Percentiles rank a stretch among this genome's conserved stretches.
These are phyloP conservation scores for Neotragus pygmaeus DNA, from an alignment of 2,113 vertebrate genomes.

Conservation along the genomic window DNA sequence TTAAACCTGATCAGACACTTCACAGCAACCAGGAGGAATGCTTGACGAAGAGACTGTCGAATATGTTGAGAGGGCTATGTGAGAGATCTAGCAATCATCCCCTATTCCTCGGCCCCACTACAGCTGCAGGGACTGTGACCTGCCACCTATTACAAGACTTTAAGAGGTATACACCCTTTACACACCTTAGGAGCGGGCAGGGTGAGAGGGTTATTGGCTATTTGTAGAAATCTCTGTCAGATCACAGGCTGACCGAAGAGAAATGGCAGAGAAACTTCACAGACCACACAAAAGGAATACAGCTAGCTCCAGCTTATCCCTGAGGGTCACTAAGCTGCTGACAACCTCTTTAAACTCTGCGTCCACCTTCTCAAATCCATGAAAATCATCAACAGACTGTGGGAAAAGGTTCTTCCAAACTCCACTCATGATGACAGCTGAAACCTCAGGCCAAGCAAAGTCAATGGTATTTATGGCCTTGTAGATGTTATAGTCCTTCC, in stretches of 20 bases:
- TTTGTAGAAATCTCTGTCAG: background rate
- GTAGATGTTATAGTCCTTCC: background rate
- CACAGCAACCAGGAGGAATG: background rate
- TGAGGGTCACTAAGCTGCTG: background rate
- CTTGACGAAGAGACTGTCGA: background rate
- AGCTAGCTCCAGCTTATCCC: background rate
- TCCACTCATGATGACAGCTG: background rate
- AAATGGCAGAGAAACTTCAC: background rate
- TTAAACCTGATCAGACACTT: background rate
- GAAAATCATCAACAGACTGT: background rate
- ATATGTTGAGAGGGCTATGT: background rate
- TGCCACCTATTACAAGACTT: background rate
- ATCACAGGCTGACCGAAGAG: background rate
- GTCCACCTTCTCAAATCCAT: background rate
- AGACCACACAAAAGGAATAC: background rate
- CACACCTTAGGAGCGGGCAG: background rate
- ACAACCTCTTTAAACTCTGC: background rate
- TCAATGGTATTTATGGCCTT: background rate
- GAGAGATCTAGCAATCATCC: background rate
- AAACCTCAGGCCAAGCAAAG: background rate
- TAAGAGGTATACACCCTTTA: background rate
- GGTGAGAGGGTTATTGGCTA: background rate
- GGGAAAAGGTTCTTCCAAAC: background rate
- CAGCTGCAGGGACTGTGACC: background rate
- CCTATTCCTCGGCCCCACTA: background rate